A percentile compares a stretch with the other conserved stretches of the same genome.
Evolutionary conservation across 2,888 invertebrate species (phyloP).

Genomic region (Leptopilina drosophilae): DNA sequence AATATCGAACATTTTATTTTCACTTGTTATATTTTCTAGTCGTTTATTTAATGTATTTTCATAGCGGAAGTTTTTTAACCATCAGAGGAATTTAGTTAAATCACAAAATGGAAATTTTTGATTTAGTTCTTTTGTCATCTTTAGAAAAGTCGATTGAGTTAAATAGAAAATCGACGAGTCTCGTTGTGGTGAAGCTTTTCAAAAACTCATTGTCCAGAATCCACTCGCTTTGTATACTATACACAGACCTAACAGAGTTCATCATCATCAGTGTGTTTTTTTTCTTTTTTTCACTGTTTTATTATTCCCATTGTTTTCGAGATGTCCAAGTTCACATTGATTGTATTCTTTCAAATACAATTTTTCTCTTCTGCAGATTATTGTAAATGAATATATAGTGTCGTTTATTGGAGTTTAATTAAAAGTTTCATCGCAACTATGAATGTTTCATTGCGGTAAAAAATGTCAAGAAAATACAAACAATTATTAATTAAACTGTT

Average conservation of each 20-base stretch:
- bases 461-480: no score
- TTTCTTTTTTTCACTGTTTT: neutral
- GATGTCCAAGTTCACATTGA: no score
- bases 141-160: neutral
- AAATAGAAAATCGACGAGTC: slow-evolving; percentile 9
- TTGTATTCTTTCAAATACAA: no score
- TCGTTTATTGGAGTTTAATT: no score
- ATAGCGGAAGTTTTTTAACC: neutral
- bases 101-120: neutral
- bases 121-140: neutral
- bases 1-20: neutral
- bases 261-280: slow-evolving; percentile 17
- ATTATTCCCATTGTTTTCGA: slow-evolving; percentile 4
- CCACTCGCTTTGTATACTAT: slow-evolving; percentile 14
- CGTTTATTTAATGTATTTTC: neutral
- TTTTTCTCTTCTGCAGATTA: no score
- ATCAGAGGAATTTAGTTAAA: neutral
- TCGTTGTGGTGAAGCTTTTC: neutral
- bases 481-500: no score
- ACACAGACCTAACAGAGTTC: neutral
- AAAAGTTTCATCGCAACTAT: no score
- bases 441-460: no score
- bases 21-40: neutral
- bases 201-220: slow-evolving; percentile 9
- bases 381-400: no score